A percentile compares a stretch with the other conserved stretches of the same genome.
phyloP scores from a whole-genome alignment of 2,113 vertebrate species.

The Sitta europaea region DNA sequence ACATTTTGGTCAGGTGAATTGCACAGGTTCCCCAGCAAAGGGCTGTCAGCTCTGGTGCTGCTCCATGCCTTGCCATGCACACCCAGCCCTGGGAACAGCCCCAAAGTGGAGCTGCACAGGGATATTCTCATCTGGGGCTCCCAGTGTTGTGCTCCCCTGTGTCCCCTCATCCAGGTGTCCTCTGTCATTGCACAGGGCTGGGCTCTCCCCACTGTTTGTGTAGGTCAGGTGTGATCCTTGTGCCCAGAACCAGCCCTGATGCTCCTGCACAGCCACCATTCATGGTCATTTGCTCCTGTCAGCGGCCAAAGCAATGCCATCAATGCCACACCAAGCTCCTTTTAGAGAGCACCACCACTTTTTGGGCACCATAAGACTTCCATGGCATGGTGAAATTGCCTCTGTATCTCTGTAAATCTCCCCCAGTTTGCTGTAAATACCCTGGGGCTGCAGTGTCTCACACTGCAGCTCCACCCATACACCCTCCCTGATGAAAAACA shows the following conservation, averaged over 20 bases:
- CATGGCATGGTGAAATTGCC: no score
- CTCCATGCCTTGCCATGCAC: rapidly evolving
- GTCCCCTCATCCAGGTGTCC: background rate
- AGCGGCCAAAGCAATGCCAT: rapidly evolving
- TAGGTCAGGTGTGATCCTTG: background rate
- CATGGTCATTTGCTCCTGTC: rapidly evolving
- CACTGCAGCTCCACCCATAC: background rate
- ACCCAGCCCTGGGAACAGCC: background rate
- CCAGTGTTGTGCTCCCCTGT: background rate
- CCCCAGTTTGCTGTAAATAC: background rate
- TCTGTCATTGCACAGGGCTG: background rate
- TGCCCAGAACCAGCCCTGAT: background rate
- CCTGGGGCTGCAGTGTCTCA: background rate
- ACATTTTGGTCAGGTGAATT: background rate
- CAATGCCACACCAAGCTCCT: rapidly evolving
- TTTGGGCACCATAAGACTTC: background rate
- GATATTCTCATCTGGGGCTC: background rate
- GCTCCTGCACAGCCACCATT: background rate
- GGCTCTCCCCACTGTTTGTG: background rate
- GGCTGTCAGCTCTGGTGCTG: background rate
- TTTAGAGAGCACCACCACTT: background rate
- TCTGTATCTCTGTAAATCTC: background rate
- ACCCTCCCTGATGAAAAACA: background rate
- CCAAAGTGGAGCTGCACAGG: background rate
- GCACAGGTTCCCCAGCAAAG: rapidly evolving